Conservation (phyloP, 2,888 invertebrate genomes). For the Drepanosiphum platanoidis region DNA sequence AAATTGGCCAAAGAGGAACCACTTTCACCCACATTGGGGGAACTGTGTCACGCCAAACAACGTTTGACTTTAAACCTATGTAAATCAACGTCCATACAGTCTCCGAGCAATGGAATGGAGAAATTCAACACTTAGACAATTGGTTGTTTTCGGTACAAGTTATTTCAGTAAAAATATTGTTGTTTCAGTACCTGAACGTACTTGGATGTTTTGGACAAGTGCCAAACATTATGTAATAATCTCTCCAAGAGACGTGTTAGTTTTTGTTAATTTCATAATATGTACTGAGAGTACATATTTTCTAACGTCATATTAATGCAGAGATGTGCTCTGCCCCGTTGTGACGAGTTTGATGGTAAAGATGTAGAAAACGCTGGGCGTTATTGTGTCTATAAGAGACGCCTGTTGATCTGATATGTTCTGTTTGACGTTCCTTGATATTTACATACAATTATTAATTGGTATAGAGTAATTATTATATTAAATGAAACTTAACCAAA, state of each 20-base stretch:
- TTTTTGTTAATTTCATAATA: conserved; percentile 18
- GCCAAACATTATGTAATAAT: conserved; percentile 41
- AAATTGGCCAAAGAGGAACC: conserved; percentile 28
- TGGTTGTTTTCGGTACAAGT: not conserved
- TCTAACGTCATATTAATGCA: not conserved
- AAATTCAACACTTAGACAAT: conserved; percentile 14
- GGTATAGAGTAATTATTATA: conserved; percentile 4
- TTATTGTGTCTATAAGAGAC: not conserved
- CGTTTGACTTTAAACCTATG: conserved; percentile 76
- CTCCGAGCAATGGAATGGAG: not conserved
- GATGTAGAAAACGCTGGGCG: not conserved
- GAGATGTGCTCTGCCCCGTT: not conserved
- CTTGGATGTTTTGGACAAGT: conserved; percentile 21
- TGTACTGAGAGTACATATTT: too few species aligned
- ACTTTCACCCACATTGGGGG: conserved; percentile 71
- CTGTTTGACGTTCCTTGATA: conserved; percentile 60
- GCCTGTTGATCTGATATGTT: conserved; percentile 52
- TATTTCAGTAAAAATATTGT: not conserved
- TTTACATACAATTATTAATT: conserved; percentile 44
- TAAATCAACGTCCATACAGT: conserved; percentile 37
- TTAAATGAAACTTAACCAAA: conserved; percentile 41
- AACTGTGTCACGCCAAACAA: conserved; percentile 78
- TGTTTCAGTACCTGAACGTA: not conserved
- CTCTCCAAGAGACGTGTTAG: not conserved
- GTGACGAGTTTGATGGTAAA: not conserved